These are phyloP conservation scores for Enteromius afrohamiltoni DNA, from an alignment of 2,797 vertebrate species.

Conservation along the genomic window DNA sequence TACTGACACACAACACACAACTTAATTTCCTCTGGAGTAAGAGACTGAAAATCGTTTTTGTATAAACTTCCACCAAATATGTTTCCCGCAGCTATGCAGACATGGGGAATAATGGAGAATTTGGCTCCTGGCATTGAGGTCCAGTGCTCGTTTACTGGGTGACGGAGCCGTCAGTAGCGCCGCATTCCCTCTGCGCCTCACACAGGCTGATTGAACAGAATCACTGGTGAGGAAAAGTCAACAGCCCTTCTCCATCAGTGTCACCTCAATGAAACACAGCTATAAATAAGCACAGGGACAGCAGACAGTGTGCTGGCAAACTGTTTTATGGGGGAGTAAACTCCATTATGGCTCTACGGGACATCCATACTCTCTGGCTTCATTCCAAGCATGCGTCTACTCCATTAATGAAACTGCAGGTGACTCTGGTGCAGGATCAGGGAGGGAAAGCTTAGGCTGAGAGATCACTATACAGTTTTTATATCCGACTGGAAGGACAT, in stretches of 20 bases:
- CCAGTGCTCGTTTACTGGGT: constrained; percentile 3
- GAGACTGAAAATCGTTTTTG: background rate
- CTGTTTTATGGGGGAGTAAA: constrained; percentile 45
- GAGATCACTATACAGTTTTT: constrained; percentile 12
- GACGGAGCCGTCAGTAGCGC: background rate
- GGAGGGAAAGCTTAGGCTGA: background rate
- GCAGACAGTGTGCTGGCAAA: constrained; percentile 43
- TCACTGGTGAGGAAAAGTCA: constrained; percentile 52
- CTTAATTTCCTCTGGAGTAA: background rate
- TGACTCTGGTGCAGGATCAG: constrained; percentile 29
- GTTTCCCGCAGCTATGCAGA: background rate
- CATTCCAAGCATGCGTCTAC: constrained; percentile 44
- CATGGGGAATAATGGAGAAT: constrained; percentile 1
- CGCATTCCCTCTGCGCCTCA: constrained; percentile 5
- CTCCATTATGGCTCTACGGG: constrained; percentile 50
- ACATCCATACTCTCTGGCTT: constrained; percentile 45
- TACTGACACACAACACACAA: background rate
- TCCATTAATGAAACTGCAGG: constrained; percentile 52
- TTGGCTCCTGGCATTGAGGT: background rate
- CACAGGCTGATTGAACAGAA: constrained; percentile 43
- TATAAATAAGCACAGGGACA: constrained; percentile 61
- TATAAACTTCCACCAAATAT: background rate
- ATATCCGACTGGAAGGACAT: background rate
- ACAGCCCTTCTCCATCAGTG: constrained; percentile 60
- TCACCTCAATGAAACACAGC: constrained; percentile 53